Percentiles rank a stretch among this genome's conserved stretches.
phyloP scores from a whole-genome alignment of 1,140 invertebrate genomes.

The Vollenhovia emeryi region DNA sequence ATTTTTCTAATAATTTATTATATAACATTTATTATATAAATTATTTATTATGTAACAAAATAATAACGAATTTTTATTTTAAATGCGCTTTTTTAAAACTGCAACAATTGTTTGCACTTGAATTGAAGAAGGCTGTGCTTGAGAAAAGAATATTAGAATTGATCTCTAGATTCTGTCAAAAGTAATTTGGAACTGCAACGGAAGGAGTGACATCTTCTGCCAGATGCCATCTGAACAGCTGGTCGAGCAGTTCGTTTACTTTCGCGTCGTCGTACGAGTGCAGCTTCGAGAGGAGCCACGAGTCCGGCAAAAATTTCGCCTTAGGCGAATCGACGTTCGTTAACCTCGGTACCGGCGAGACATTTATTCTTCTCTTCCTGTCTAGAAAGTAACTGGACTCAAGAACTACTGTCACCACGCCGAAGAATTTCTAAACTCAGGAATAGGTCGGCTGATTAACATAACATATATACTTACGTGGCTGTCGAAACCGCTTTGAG shows the following conservation, averaged over 20 bases:
- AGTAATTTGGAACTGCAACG: not conserved
- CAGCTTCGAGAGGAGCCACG: not conserved
- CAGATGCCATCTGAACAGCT: conserved; percentile 17
- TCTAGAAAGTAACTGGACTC: not conserved
- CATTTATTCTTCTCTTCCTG: not conserved
- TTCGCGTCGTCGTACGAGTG: not conserved
- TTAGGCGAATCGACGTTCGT: conserved; percentile 49
- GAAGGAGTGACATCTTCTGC: conserved; percentile 2
- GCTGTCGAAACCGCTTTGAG: not conserved
- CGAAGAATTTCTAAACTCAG: not conserved
- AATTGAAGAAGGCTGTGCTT: not conserved
- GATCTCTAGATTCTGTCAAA: no score
- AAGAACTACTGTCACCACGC: not conserved
- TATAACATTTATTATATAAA: no score
- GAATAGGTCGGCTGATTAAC: not conserved
- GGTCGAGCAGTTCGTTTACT: conserved; percentile 50
- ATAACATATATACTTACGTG: not conserved
- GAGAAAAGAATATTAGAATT: not conserved
- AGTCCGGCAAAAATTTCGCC: conserved; percentile 11
- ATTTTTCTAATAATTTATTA: not conserved
- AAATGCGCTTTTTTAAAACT: not conserved
- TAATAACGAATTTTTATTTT: not conserved
- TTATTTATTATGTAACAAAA: no score
- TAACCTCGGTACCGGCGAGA: conserved; percentile 26
- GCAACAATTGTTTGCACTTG: not conserved